Percentiles rank a stretch among this genome's conserved stretches.
Evolutionary conservation across 1,140 invertebrate species (phyloP).

Genomic region (Theocolax elegans): DNA sequence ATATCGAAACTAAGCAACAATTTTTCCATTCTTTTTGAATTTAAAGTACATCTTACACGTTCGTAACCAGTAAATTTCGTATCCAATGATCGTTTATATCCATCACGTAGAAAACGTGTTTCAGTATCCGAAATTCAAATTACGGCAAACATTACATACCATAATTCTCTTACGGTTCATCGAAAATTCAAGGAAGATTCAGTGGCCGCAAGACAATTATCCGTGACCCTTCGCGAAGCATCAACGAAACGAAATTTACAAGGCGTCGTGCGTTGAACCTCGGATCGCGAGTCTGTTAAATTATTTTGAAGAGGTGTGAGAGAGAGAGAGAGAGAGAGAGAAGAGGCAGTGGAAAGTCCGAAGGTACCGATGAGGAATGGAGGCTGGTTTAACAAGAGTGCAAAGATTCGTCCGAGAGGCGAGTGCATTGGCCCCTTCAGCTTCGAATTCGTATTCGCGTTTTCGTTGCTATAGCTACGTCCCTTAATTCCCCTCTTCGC

Average conservation of each 20-base stretch:
- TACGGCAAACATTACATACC: neutral
- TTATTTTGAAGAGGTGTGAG: neutral
- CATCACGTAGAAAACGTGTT: no score
- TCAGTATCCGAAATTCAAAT: neutral
- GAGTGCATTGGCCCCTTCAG: conserved; percentile 65
- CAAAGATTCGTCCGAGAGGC: conserved; percentile 56
- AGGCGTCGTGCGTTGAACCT: conserved; percentile 18
- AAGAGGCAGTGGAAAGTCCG: conserved; percentile 37
- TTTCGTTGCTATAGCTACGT: conserved; percentile 62
- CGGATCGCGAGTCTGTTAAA: neutral
- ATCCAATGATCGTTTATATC: no score
- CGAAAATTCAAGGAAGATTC: conserved; percentile 29
- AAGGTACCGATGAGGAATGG: conserved; percentile 61
- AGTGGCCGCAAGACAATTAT: conserved; percentile 28
- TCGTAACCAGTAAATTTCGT: no score
- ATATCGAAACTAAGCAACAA: no score
- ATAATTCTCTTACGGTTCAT: conserved; percentile 11
- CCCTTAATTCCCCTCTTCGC: conserved; percentile 53
- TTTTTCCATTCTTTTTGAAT: no score
- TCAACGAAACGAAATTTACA: conserved; percentile 28
- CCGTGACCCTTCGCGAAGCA: conserved; percentile 24
- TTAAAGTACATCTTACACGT: no score
- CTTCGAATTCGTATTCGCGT: conserved; percentile 57
- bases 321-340: conserved; percentile 17
- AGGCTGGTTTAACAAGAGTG: conserved; percentile 64